Evolutionary conservation across 1,140 invertebrate species (phyloP).

Genomic region (Goniozus legneri): DNA sequence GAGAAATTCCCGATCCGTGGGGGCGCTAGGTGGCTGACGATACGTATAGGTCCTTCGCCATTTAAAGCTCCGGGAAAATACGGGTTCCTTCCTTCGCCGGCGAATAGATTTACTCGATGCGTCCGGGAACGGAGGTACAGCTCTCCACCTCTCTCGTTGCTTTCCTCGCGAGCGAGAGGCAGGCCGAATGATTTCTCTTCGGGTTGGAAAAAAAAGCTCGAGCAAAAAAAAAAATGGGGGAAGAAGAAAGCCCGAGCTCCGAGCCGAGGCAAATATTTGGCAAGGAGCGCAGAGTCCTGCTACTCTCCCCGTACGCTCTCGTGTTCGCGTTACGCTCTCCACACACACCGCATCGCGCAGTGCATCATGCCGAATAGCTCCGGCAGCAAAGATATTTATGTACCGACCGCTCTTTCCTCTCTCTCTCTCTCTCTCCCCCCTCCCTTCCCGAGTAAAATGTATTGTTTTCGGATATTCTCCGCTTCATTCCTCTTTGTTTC

Average conservation of each 20-base stretch:
- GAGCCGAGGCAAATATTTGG: not conserved
- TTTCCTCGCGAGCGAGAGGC: not conserved
- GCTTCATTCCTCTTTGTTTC: not conserved
- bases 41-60: too few relatives aligned
- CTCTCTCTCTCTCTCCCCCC: not conserved
- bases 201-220: not conserved
- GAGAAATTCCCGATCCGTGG: too few relatives aligned
- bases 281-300: not conserved
- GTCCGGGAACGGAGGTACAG: not conserved
- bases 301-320: too few relatives aligned
- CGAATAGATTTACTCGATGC: not conserved
- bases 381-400: conserved; percentile 3
- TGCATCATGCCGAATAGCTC: conserved; percentile 5
- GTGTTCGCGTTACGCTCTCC: too few relatives aligned
- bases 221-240: too few relatives aligned
- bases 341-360: not conserved
- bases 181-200: not conserved
- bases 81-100: not conserved
- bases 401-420: not conserved
- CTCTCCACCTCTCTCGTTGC: not conserved
- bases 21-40: too few relatives aligned
- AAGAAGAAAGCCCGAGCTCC: not conserved
- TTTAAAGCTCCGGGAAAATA: too few relatives aligned
- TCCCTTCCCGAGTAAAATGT: conserved; percentile 1
- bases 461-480: conserved; percentile 5